Conservation (phyloP, 92 coral and sea anemone genomes). For the Zoanthus gigantus region DNA sequence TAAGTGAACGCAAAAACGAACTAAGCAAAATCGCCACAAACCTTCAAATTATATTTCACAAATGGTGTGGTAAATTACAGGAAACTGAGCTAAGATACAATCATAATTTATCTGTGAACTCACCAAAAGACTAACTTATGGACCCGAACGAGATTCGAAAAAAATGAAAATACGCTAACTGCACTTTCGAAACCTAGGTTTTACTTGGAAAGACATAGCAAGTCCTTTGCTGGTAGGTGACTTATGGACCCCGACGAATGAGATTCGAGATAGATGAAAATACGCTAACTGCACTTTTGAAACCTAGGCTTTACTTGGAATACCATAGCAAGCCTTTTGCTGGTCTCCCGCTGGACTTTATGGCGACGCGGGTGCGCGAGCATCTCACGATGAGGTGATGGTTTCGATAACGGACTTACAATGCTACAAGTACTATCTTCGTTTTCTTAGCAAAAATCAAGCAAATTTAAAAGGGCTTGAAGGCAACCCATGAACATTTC, state of each 20-base stretch:
- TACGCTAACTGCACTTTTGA: constrained; percentile 66
- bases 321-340: constrained; percentile 70
- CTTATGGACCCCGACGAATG: constrained; percentile 64
- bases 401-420: no score
- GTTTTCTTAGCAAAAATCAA: constrained; percentile 35
- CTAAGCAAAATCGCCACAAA: constrained; percentile 21
- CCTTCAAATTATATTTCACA: constrained; percentile 31
- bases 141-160: constrained; percentile 67
- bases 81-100: constrained; percentile 59
- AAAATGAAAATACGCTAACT: constrained; percentile 69
- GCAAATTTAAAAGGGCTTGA: background rate
- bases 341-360: constrained; percentile 76
- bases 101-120: constrained; percentile 54
- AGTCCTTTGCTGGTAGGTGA: constrained; percentile 60
- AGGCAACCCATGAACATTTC: no score
- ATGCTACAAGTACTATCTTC: no score
- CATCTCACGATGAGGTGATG: background rate
- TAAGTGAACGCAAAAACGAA: constrained; percentile 9
- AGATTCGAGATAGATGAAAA: constrained; percentile 71
- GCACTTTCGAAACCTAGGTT: constrained; percentile 72
- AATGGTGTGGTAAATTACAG: constrained; percentile 73
- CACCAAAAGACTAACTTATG: constrained; percentile 49
- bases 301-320: constrained; percentile 75
- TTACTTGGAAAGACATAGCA: constrained; percentile 77
- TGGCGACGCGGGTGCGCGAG: constrained; percentile 71